Percentiles rank a stretch among this genome's conserved stretches.
phyloP scores from a whole-genome alignment of 2,888 invertebrate genomes.

The Mystacides longicornis region DNA sequence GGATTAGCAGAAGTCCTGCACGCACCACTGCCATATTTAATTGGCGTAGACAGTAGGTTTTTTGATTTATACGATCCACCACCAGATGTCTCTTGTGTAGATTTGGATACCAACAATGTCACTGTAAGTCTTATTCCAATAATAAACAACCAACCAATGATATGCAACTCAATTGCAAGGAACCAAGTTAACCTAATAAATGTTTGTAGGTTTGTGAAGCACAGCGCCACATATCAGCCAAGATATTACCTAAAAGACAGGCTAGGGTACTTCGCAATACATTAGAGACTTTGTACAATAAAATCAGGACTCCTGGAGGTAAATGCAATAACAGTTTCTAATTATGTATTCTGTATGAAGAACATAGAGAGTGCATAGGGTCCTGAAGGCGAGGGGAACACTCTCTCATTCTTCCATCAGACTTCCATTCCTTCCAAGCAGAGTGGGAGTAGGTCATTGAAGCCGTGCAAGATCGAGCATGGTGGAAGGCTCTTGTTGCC shows the following conservation, averaged over 20 bases:
- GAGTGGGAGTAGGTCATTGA: too few relatives aligned
- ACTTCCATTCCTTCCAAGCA: too few relatives aligned
- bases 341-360: too few relatives aligned
- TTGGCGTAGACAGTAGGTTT: constrained; percentile 94
- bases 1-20: constrained; percentile 92
- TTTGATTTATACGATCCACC: constrained; percentile 97
- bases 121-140: constrained; percentile 51
- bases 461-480: too few relatives aligned
- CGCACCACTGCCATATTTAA: constrained; percentile 94
- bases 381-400: too few relatives aligned
- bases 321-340: too few relatives aligned
- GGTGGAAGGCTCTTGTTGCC: too few relatives aligned
- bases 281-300: constrained; percentile 66
- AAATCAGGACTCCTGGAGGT: constrained; percentile 42
- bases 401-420: too few relatives aligned
- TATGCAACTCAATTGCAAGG: not conserved
- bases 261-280: constrained; percentile 72
- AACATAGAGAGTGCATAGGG: too few relatives aligned
- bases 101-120: constrained; percentile 95
- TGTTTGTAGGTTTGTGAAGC: constrained; percentile 69
- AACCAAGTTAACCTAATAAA: not conserved
- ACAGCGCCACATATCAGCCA: constrained; percentile 71
- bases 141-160: not conserved
- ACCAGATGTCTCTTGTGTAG: constrained; percentile 93
- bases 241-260: constrained; percentile 81